Base-by-base conservation (phyloP, 2,797 vertebrate genomes). In the Tiaroga cobitis region DNA sequence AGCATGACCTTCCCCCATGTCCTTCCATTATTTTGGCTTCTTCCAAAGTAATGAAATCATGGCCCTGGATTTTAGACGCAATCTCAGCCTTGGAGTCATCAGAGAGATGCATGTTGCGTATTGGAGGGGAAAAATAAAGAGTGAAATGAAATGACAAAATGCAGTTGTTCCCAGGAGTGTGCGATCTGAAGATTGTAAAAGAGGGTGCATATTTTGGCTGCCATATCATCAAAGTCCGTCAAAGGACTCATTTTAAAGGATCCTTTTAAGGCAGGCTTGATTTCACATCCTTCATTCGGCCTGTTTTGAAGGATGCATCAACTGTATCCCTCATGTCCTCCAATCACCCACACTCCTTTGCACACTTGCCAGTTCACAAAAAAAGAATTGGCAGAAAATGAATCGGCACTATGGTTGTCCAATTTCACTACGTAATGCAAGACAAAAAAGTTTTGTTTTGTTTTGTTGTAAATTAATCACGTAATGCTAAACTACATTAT, bases 141-240 rank as follows among this genome's bases (percentile, higher is more conserved):
- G 92, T 91, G 89, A 93, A 93, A 93, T 94, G 92, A 94, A 95
- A 95, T 94, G 93, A 95, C 93, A 94, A 94, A 95, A 93, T 91
- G 90, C 92, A 89, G 89, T 92, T 51, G 87, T 92, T 91, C 94
- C 93, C 93, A 3, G 9, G 93, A 92, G 93, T 89, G 81, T 75
- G 90, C 90, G 89, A 81, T 84, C 91, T 90, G 90, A 91, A 95
- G 94, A 95, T 95, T 95, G 92, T 90, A 87, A 91, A 92, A 93
- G 16, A 65, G 63, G 63, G 63, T 65, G 29, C 63, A 65, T 18
- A 32, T 32, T 29, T 63, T 7, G 3, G 61, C 26, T 29, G 61
- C 26, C 13, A 8, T 16, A 63, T 63, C 61, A 63, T n/a, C 24
- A 11, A 16, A 29, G 26, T 29, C n/a, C 6, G 29, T 32, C 61